Percentiles rank a stretch among this genome's conserved stretches.
phyloP scores from a whole-genome alignment of 2,888 invertebrate species.

The Orthosia gothica region DNA sequence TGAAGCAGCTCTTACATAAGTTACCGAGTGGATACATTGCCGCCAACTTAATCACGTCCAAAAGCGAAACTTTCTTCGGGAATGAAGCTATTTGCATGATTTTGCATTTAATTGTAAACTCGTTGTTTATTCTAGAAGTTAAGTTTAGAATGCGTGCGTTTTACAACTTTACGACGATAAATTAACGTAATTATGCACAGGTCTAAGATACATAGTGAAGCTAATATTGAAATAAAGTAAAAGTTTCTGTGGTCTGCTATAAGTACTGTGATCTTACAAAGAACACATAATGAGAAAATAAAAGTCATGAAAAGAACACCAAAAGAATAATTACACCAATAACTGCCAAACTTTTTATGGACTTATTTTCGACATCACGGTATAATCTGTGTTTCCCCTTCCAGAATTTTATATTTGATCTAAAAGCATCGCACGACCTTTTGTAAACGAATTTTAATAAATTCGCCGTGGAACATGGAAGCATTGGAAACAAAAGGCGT shows the following conservation, averaged over 20 bases:
- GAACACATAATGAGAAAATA: not conserved
- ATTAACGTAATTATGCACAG: slow-evolving; percentile 6
- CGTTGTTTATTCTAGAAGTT: slow-evolving; percentile 57
- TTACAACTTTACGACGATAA: slow-evolving; percentile 31
- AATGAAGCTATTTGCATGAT: slow-evolving; percentile 58
- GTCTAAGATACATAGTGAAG: not conserved
- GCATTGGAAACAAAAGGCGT: slow-evolving; percentile 61
- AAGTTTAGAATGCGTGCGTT: slow-evolving; percentile 28
- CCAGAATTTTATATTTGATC: slow-evolving; percentile 40
- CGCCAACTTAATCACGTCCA: slow-evolving; percentile 44
- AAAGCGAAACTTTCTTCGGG: slow-evolving; percentile 49
- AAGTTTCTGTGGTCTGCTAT: not conserved
- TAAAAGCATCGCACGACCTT: slow-evolving; percentile 22
- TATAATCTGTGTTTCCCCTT: slow-evolving; percentile 37
- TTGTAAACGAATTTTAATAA: slow-evolving; percentile 40
- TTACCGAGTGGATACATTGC: slow-evolving; percentile 40
- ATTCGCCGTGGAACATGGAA: slow-evolving; percentile 32
- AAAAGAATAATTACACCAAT: slow-evolving; percentile 16
- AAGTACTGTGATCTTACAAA: not conserved
- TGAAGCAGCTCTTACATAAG: slow-evolving; percentile 42
- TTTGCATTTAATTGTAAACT: slow-evolving; percentile 57
- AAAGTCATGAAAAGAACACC: slow-evolving; percentile 7
- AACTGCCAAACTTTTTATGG: slow-evolving; percentile 49
- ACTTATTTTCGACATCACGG: slow-evolving; percentile 46
- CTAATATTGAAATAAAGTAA: not conserved